phyloP scores from a whole-genome alignment of 2,797 vertebrate genomes.

The Paramormyrops hopkinsi region DNA sequence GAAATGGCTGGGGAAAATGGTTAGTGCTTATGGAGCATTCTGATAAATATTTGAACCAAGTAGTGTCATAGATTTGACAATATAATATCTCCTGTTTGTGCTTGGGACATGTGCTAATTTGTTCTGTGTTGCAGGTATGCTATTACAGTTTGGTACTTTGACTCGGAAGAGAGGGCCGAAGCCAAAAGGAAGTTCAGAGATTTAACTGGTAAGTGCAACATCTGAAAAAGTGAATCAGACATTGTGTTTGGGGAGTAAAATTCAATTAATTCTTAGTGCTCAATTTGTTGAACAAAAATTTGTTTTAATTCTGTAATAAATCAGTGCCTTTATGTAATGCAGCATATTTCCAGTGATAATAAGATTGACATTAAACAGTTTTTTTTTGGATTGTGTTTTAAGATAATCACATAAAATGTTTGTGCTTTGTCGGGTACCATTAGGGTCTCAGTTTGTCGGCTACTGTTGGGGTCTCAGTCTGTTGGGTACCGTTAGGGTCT shows the following conservation, averaged over 20 bases:
- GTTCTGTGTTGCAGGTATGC: slow-evolving; percentile 70
- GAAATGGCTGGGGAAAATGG: neutral
- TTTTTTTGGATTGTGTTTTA: neutral
- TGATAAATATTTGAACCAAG: slow-evolving; percentile 3
- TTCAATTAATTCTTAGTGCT: neutral
- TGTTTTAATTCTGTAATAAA: neutral
- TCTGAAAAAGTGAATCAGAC: slow-evolving; percentile 14
- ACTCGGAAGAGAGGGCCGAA: slow-evolving; percentile 85
- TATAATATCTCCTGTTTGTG: neutral
- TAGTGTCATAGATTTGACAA: neutral
- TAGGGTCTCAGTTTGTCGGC: too few species aligned
- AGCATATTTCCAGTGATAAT: neutral
- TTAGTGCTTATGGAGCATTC: neutral
- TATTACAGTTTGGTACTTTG: slow-evolving; percentile 94
- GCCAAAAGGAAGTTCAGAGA: slow-evolving; percentile 82
- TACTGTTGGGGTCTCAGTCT: too few species aligned
- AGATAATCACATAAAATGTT: neutral
- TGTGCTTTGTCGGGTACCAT: neutral
- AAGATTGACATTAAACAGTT: neutral
- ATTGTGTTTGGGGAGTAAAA: neutral
- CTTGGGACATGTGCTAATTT: neutral
- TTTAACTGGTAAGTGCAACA: slow-evolving; percentile 61
- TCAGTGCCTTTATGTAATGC: neutral
- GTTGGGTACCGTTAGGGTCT: too few species aligned
- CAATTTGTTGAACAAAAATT: neutral